Evolutionary conservation across 2,113 vertebrate species (phyloP).

Genomic region (Epinephelus cyanopodus): DNA sequence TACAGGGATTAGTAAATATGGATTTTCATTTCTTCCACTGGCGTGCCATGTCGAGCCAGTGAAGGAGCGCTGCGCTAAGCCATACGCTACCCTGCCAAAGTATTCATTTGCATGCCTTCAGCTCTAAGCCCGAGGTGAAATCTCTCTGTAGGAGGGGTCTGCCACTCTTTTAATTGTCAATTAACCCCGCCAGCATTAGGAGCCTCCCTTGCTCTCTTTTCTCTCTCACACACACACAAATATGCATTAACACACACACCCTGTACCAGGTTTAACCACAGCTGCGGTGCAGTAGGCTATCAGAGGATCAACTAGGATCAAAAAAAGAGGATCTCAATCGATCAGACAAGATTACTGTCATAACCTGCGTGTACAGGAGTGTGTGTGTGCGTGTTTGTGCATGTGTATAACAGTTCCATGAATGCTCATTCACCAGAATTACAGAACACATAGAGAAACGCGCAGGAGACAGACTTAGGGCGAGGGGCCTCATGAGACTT

Average conservation of each 20-base stretch:
- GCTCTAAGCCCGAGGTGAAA: slow-evolving; percentile 77
- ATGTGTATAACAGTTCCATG: slow-evolving; percentile 6
- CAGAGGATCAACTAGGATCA: slow-evolving; percentile 74
- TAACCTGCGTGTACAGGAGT: slow-evolving; percentile 36
- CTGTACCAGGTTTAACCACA: slow-evolving; percentile 47
- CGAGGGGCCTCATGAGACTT: slow-evolving; percentile 59
- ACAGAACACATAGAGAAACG: slow-evolving; percentile 28
- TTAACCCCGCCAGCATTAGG: slow-evolving; percentile 72
- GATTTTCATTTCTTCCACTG: slow-evolving; percentile 60
- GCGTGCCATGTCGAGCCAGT: slow-evolving; percentile 32
- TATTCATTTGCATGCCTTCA: slow-evolving; percentile 82
- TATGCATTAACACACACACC: slow-evolving; percentile 29
- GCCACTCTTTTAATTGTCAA: slow-evolving; percentile 84
- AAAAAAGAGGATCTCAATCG: slow-evolving; percentile 74
- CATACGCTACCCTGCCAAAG: slow-evolving; percentile 59
- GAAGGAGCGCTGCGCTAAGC: slow-evolving; percentile 40
- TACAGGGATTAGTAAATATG: slow-evolving; percentile 59
- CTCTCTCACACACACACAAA: slow-evolving; percentile 6
- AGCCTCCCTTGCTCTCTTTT: slow-evolving; percentile 44
- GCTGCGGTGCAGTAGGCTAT: slow-evolving; percentile 68
- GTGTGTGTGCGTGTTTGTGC: not conserved
- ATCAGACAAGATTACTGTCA: slow-evolving; percentile 64
- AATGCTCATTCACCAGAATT: slow-evolving; percentile 24
- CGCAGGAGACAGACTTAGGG: slow-evolving; percentile 34
- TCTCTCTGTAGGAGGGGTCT: slow-evolving; percentile 74